These are phyloP conservation scores for Rhamphomyia laevipes DNA, from an alignment of 2,888 invertebrate genomes.

Conservation along the genomic window DNA sequence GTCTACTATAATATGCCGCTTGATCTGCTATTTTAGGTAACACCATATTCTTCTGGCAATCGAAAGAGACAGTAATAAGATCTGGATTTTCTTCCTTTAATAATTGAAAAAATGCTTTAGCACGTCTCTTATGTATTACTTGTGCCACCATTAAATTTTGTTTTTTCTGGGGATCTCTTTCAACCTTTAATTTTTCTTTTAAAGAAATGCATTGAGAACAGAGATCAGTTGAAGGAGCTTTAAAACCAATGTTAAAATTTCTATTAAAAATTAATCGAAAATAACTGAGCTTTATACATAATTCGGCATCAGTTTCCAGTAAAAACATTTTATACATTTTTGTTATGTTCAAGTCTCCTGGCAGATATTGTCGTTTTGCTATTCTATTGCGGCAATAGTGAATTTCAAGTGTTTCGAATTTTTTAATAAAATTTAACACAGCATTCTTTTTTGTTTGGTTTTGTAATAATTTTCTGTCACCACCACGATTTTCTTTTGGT, in stretches of 20 bases:
- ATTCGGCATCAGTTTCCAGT: conserved; percentile 8
- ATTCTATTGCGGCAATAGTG: conserved; percentile 17
- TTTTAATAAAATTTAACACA: conserved; percentile 15
- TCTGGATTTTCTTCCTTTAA: conserved; percentile 14
- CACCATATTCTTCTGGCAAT: too few relatives aligned
- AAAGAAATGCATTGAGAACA: conserved; percentile 13
- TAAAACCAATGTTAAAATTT: conserved; percentile 19
- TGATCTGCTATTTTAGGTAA: too few relatives aligned
- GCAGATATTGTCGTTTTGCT: conserved; percentile 11
- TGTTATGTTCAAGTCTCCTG: conserved; percentile 12
- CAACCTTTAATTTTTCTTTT: conserved; percentile 7
- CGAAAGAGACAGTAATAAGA: conserved; percentile 20
- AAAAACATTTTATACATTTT: conserved; percentile 12
- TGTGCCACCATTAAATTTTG: conserved; percentile 16
- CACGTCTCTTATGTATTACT: too few relatives aligned
- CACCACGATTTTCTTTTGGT: conserved; percentile 14
- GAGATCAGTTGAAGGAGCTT: conserved; percentile 11
- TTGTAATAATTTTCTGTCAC: conserved; percentile 10
- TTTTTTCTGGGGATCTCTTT: conserved; percentile 8
- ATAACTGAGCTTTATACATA: conserved; percentile 13
- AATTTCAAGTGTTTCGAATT: conserved; percentile 15
- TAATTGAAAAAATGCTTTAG: conserved; percentile 17
- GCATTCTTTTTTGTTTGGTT: conserved; percentile 6
- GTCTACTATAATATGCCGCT: conserved; percentile 22
- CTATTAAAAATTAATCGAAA: conserved; percentile 13